Evolutionary conservation across 2,888 invertebrate genomes (phyloP).

Genomic region (Eledone cirrhosa): DNA sequence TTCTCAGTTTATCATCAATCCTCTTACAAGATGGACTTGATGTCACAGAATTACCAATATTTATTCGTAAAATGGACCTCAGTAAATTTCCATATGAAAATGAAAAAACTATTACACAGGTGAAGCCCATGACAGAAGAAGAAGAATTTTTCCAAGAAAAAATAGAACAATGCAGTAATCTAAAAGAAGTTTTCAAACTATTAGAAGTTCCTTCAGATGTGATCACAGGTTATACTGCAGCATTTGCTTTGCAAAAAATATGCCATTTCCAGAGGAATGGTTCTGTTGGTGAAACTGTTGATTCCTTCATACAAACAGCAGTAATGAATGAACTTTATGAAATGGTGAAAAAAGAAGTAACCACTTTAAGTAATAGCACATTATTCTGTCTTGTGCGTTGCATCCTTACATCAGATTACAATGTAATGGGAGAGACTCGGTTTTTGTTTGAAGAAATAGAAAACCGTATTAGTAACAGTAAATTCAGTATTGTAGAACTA

Average conservation of each 20-base stretch:
- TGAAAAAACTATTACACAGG: constrained; percentile 37
- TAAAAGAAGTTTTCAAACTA: constrained; percentile 63
- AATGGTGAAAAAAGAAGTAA: constrained; percentile 61
- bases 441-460: constrained; percentile 71
- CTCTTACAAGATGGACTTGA: constrained; percentile 76
- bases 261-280: constrained; percentile 42
- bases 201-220: constrained; percentile 69
- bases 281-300: constrained; percentile 54
- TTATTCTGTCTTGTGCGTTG: constrained; percentile 44
- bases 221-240: constrained; percentile 63
- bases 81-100: constrained; percentile 40
- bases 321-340: constrained; percentile 69
- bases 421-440: background rate
- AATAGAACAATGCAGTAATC: constrained; percentile 43
- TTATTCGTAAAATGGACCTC: constrained; percentile 70
- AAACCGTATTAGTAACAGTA: constrained; percentile 73
- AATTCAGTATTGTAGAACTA: constrained; percentile 72
- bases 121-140: constrained; percentile 40
- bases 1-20: constrained; percentile 70
- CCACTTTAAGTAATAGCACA: constrained; percentile 39
- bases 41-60: constrained; percentile 76
- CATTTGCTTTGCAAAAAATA: constrained; percentile 48
- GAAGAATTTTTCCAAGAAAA: constrained; percentile 43
- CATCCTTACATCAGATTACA: constrained; percentile 39
- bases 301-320: constrained; percentile 66